A percentile compares a stretch with the other conserved stretches of the same genome.
Evolutionary conservation across 1,140 invertebrate genomes (phyloP).

Genomic region (Drosophila parabipectinata): DNA sequence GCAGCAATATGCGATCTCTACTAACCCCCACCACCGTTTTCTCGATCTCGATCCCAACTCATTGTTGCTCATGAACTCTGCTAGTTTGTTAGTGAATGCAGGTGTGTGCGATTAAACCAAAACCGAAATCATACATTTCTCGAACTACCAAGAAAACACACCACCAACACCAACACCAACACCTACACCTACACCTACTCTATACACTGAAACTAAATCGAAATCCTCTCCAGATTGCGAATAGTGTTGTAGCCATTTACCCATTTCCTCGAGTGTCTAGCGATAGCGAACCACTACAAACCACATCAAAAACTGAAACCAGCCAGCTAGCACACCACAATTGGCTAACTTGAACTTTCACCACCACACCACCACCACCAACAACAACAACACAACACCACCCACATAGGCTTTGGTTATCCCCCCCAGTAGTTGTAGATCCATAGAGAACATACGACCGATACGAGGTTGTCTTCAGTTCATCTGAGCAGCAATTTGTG

Average conservation of each 20-base stretch:
- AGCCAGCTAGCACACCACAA: conserved; percentile 25
- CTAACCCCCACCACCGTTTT: conserved; percentile 80
- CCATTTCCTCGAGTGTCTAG: conserved; percentile 26
- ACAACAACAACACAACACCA: conserved; percentile 6
- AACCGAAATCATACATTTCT: conserved; percentile 27
- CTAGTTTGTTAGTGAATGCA: conserved; percentile 84
- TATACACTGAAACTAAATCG: conserved; percentile 7
- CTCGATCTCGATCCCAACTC: conserved; percentile 83
- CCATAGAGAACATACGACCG: conserved; percentile 59
- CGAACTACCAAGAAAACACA: conserved; percentile 28
- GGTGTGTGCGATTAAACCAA: conserved; percentile 76
- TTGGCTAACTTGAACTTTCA: conserved; percentile 52
- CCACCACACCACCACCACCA: conserved; percentile 22
- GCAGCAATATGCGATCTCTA: conserved; percentile 80
- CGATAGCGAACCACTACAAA: conserved; percentile 30
- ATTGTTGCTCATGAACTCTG: conserved; percentile 84
- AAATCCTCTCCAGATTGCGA: conserved; percentile 18
- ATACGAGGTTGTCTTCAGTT: conserved; percentile 44
- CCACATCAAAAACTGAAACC: conserved; percentile 18
- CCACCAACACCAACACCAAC: conserved; percentile 2
- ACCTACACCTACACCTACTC: conserved; percentile 21
- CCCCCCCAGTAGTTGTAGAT: conserved; percentile 7
- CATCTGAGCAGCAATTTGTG: conserved; percentile 64
- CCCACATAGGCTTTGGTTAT: conserved; percentile 20
- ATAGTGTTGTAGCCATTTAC: conserved; percentile 37